A percentile compares a stretch with the other conserved stretches of the same genome.
Evolutionary conservation across 1,140 invertebrate genomes (phyloP).

Genomic region (Geopemphigus sp.): DNA sequence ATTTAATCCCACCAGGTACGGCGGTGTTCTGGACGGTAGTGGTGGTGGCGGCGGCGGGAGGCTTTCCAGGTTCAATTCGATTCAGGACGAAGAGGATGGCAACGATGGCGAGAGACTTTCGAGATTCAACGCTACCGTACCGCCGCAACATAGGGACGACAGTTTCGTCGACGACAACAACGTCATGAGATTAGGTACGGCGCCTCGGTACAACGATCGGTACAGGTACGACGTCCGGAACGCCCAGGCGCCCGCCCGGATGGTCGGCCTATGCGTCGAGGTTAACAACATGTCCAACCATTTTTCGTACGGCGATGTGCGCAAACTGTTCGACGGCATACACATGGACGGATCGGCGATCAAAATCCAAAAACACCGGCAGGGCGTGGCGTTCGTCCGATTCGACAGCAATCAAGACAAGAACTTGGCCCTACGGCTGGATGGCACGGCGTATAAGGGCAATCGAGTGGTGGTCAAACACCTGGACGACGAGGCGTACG

Average conservation of each 20-base stretch:
- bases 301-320: conserved; percentile 23
- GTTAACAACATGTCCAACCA: conserved; percentile 24
- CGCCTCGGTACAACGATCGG: conserved; percentile 11
- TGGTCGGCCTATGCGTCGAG: not conserved
- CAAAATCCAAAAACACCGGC: conserved; percentile 23
- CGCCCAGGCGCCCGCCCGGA: not conserved
- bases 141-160: not conserved
- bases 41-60: not conserved
- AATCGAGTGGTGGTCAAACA: not conserved
- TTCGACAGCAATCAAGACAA: conserved; percentile 4
- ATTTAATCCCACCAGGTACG: not conserved
- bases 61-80: not conserved
- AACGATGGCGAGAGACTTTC: not conserved
- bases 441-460: not conserved
- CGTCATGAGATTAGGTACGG: not conserved
- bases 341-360: conserved; percentile 32
- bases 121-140: not conserved
- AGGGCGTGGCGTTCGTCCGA: conserved; percentile 35
- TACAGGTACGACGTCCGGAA: conserved; percentile 41
- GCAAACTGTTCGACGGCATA: conserved; percentile 36
- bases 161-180: not conserved
- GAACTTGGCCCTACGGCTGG: conserved; percentile 8
- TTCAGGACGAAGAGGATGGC: no score
- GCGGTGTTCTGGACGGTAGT: not conserved
- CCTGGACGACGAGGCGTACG: conserved; percentile 31